Percentiles rank a stretch among this genome's conserved stretches.
These are phyloP conservation scores for Blastobasis adustella DNA, from an alignment of 2,888 invertebrate species.

Conservation along the genomic window DNA sequence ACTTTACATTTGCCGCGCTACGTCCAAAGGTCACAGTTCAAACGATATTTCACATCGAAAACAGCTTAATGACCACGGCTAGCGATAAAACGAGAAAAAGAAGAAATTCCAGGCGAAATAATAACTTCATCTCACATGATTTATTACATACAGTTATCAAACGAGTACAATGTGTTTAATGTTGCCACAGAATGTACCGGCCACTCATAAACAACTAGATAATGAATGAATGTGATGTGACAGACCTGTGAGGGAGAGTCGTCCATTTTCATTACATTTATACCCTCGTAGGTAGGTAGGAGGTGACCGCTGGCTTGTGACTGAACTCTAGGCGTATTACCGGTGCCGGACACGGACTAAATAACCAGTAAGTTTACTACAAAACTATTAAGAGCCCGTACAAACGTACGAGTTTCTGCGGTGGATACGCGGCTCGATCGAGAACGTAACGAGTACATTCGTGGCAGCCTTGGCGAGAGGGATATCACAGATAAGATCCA, in stretches of 20 bases:
- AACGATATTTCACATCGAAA: constrained; percentile 34
- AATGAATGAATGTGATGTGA: background rate
- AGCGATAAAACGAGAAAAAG: constrained; percentile 27
- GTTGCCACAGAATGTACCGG: constrained; percentile 2
- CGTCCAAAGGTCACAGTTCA: constrained; percentile 34
- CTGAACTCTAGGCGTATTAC: too few relatives aligned
- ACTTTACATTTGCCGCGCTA: too few relatives aligned
- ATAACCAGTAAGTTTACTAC: too few relatives aligned
- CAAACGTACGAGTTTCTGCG: too few relatives aligned
- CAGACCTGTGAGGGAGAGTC: background rate
- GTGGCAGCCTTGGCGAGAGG: too few relatives aligned
- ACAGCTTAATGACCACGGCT: constrained; percentile 31
- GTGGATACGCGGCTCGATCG: too few relatives aligned
- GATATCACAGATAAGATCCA: too few relatives aligned
- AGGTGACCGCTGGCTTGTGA: too few relatives aligned
- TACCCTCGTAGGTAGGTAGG: background rate
- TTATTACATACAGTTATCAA: constrained; percentile 5
- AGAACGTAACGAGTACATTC: too few relatives aligned
- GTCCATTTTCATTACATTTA: background rate
- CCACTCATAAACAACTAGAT: background rate
- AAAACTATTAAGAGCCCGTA: too few relatives aligned
- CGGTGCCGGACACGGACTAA: too few relatives aligned
- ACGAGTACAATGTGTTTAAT: constrained; percentile 3
- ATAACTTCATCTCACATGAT: constrained; percentile 6
- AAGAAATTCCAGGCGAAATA: constrained; percentile 16